phyloP scores from a whole-genome alignment of 2,888 invertebrate genomes.

The Syrphus vitripennis region DNA sequence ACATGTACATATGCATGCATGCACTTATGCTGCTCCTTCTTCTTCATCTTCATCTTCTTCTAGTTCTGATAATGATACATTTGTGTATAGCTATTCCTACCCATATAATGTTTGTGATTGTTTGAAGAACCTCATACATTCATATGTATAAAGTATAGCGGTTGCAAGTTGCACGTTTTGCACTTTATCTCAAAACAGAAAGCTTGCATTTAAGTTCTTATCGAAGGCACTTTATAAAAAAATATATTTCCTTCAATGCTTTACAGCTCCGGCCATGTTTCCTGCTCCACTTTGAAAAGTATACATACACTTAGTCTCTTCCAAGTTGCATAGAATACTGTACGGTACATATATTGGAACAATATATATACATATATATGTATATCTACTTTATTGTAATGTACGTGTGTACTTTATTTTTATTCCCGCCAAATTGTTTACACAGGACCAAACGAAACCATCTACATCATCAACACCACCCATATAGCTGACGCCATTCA shows the following conservation, averaged over 20 bases:
- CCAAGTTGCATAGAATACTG: neutral
- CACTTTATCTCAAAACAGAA: slow-evolving; percentile 34
- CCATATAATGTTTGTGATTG: neutral
- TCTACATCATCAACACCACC: slow-evolving; percentile 51
- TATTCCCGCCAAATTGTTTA: slow-evolving; percentile 63
- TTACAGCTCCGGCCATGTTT: slow-evolving; percentile 43
- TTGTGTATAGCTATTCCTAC: neutral
- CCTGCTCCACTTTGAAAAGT: slow-evolving; percentile 52
- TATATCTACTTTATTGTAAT: neutral
- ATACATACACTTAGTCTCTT: slow-evolving; percentile 33
- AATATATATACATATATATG: neutral
- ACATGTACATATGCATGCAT: neutral
- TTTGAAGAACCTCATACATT: neutral
- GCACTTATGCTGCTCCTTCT: neutral
- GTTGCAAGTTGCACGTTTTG: slow-evolving; percentile 29
- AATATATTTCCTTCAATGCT: slow-evolving; percentile 31
- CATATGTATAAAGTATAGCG: neutral
- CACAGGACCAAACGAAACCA: slow-evolving; percentile 57
- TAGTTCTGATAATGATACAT: neutral
- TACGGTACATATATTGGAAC: neutral
- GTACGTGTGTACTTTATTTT: slow-evolving; percentile 39
- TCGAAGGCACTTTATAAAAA: slow-evolving; percentile 44
- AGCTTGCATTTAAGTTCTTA: slow-evolving; percentile 38
- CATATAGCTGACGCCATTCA: slow-evolving; percentile 43
- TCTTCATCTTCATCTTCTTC: neutral